Percentiles rank a stretch among this genome's conserved stretches.
Conservation (phyloP, 2,888 invertebrate species). For the Drosophila limbata region DNA sequence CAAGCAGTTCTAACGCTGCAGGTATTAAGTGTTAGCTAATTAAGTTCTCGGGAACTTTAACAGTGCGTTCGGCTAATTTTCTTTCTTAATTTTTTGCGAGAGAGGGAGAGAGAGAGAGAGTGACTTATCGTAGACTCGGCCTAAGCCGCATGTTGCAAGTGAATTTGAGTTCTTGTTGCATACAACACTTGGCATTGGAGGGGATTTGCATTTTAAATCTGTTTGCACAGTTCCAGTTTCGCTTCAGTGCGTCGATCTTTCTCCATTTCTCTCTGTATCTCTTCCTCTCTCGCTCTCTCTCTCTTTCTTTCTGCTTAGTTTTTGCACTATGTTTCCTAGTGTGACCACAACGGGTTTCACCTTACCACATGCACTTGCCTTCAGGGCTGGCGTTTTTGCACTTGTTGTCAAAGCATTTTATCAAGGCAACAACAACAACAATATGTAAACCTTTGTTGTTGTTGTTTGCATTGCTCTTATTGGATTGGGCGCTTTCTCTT, state of each 20-base stretch:
- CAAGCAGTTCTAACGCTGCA: background rate
- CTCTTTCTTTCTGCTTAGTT: background rate
- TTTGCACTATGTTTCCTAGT: conserved; percentile 24
- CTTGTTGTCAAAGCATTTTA: conserved; percentile 58
- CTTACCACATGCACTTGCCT: conserved; percentile 56
- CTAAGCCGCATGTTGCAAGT: background rate
- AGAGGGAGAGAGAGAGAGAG: background rate
- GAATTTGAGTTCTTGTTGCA: conserved; percentile 6
- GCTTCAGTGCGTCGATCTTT: conserved; percentile 18
- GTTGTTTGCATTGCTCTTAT: conserved; percentile 51
- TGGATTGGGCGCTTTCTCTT: conserved; percentile 78
- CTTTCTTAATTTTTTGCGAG: conserved; percentile 8
- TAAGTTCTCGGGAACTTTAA: background rate
- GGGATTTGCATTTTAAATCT: conserved; percentile 35
- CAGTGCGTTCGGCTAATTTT: background rate
- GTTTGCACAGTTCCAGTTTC: conserved; percentile 44
- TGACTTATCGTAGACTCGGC: background rate
- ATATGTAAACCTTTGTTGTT: conserved; percentile 11
- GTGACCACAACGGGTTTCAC: conserved; percentile 52
- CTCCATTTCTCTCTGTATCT: background rate
- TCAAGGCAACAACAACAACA: conserved; percentile 31
- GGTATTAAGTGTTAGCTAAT: background rate
- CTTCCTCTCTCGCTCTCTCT: background rate
- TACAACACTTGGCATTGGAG: conserved; percentile 25
- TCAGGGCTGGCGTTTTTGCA: conserved; percentile 59